Base-by-base conservation (phyloP, 2,797 vertebrate species). In the Lindbergichthys nudifrons region DNA sequence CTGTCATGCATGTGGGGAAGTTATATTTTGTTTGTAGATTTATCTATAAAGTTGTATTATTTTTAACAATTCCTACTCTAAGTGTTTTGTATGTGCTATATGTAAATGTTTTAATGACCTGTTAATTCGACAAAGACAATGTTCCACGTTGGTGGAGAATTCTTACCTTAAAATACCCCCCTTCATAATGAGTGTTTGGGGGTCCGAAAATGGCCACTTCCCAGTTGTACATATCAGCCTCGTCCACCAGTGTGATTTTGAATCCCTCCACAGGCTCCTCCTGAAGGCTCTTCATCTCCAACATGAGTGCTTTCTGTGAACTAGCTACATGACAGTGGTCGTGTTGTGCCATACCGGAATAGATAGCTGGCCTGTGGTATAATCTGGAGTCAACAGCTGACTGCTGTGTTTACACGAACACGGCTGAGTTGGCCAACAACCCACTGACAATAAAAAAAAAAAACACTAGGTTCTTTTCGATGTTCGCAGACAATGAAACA, bases 121-220 rank as follows among this genome's bases (percentile, higher is more conserved):
- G 36, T 11, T 7, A 54, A 23, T 52, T 11, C 23, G 1, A 8
- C 52, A 50, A 18, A n/a, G 23, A 36, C n/a, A 9, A 12, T 19
- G 4, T 19, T 12, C 7, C 51, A 32, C 45, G 15, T 32, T 58
- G 41, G 3, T 52, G 26, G 0, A n/a, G 10, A 51, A 2, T 18
- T 59, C 90, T 93, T 93, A 98, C 98, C 97, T 98, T 99, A 85
- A 99, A 99, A 91, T 99, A 99, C 0, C 97, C 97, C 11, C 97
- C 97, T 89, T 99, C 97, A 60, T 99, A 99, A 71, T 97, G 96
- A 67, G 98, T 99, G 89, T 98, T 97, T 47, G 98, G 97, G 80
- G 98, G 97, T 57, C 98, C 97, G 84, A 99, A 99, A 88, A 99
- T 99, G 85, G 97, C 97, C 84, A 99, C 97, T 94, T 99, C 98